phyloP scores from a whole-genome alignment of 2,888 invertebrate species.

The Phlogophora meticulosa region DNA sequence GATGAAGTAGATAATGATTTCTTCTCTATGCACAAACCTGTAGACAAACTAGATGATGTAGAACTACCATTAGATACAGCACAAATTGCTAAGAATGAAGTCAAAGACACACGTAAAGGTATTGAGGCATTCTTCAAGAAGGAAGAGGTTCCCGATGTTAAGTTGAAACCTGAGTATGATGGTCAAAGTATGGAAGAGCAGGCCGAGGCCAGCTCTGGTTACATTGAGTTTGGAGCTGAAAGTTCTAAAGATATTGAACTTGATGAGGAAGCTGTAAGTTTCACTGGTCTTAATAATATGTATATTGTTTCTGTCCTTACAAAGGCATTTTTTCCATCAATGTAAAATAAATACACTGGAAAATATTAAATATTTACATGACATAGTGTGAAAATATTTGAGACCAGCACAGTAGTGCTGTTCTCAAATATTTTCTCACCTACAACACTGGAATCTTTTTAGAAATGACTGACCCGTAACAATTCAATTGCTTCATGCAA shows the following conservation, averaged over 20 bases:
- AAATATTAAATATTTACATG: no score
- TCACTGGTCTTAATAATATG: no score
- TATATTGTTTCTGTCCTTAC: neutral
- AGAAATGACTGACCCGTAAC: no score
- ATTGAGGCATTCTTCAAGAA: slow-evolving; percentile 85
- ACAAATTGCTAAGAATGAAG: slow-evolving; percentile 42
- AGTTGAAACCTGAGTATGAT: slow-evolving; percentile 62
- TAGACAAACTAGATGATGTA: slow-evolving; percentile 80
- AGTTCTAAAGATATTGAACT: slow-evolving; percentile 71
- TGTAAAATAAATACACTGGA: neutral
- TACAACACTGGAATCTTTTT: no score
- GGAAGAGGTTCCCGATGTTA: slow-evolving; percentile 63
- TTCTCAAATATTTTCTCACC: no score
- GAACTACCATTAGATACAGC: slow-evolving; percentile 80
- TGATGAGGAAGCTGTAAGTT: slow-evolving; percentile 88
- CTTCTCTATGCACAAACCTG: slow-evolving; percentile 89
- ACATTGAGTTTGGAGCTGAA: slow-evolving; percentile 60
- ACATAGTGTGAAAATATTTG: no score
- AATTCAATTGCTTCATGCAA: no score
- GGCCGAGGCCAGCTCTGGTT: slow-evolving; percentile 66
- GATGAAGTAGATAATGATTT: slow-evolving; percentile 90
- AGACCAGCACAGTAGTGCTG: no score
- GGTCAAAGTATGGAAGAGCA: slow-evolving; percentile 50
- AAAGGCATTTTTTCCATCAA: neutral
- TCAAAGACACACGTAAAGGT: slow-evolving; percentile 70